A percentile compares a stretch with the other conserved stretches of the same genome.
These are phyloP conservation scores for Xenotilapia flavipinnis DNA, from an alignment of 2,113 vertebrate genomes.

Conservation along the genomic window DNA sequence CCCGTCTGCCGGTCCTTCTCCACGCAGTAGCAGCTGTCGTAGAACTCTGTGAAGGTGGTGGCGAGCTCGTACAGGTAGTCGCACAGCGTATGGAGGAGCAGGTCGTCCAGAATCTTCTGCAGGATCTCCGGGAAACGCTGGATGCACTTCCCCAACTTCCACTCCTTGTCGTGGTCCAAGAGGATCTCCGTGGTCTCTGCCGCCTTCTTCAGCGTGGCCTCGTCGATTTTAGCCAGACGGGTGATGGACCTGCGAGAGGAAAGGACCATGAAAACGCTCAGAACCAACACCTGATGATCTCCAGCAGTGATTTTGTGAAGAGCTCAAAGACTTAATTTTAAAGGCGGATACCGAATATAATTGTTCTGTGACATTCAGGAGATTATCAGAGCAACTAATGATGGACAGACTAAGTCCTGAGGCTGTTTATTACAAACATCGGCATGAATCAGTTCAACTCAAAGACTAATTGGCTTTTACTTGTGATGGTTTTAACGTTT, in stretches of 20 bases:
- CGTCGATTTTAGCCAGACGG: conserved; percentile 83
- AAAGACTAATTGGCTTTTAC: neutral
- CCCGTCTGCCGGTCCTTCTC: conserved; percentile 95
- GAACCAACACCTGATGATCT: neutral
- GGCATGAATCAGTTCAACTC: neutral
- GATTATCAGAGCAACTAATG: neutral
- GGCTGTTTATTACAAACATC: neutral
- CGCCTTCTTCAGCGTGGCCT: conserved; percentile 77
- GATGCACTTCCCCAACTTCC: conserved; percentile 92
- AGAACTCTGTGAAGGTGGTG: conserved; percentile 97
- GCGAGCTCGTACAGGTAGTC: conserved; percentile 97
- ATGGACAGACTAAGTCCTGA: neutral
- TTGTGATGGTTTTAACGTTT: rapidly evolving
- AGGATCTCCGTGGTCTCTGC: conserved; percentile 78
- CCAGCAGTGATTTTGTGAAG: neutral
- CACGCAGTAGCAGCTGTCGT: conserved; percentile 96
- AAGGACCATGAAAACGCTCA: rapidly evolving
- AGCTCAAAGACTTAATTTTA: neutral
- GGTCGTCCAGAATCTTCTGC: conserved; percentile 91
- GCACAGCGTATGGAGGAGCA: conserved; percentile 88
- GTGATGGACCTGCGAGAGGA: conserved; percentile 80
- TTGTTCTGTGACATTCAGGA: neutral
- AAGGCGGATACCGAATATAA: neutral
- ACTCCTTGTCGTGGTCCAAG: conserved; percentile 93
- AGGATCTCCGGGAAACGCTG: conserved; percentile 92